Percentiles rank a stretch among this genome's conserved stretches.
These are phyloP conservation scores for Xyrauchen texanus DNA, from an alignment of 2,113 vertebrate species.

Conservation along the genomic window DNA sequence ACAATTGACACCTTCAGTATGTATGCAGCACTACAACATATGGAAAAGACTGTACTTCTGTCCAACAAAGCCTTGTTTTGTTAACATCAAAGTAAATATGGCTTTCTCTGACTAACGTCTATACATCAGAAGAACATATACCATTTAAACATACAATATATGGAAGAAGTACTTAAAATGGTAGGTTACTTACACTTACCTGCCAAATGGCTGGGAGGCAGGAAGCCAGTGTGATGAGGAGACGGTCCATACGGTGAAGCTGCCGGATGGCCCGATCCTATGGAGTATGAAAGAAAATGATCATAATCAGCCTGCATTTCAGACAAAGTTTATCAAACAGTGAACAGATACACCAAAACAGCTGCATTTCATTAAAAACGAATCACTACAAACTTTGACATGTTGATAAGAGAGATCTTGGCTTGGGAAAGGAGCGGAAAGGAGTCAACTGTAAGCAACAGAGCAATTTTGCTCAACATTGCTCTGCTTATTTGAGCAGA, in stretches of 20 bases:
- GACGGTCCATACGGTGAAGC: conserved; percentile 84
- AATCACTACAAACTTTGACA: no score
- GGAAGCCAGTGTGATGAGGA: conserved; percentile 88
- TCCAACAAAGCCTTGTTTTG: no score
- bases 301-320: background rate
- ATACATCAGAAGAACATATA: background rate
- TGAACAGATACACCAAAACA: no score
- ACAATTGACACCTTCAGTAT: no score
- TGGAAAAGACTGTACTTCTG: no score
- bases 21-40: no score
- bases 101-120: background rate
- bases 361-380: no score
- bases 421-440: no score
- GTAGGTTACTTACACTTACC: conserved; percentile 87
- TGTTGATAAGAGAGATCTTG: no score
- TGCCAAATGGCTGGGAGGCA: conserved; percentile 92
- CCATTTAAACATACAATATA: background rate
- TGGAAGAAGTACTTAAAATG: conserved; percentile 1
- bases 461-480: no score
- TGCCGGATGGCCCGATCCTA: conserved; percentile 82
- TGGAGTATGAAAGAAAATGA: conserved; percentile 23
- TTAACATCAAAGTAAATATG: background rate
- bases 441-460: no score
- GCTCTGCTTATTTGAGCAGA: no score
- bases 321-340: background rate